These are phyloP conservation scores for Drosophila borborema DNA, from an alignment of 2,888 invertebrate genomes.

Conservation along the genomic window DNA sequence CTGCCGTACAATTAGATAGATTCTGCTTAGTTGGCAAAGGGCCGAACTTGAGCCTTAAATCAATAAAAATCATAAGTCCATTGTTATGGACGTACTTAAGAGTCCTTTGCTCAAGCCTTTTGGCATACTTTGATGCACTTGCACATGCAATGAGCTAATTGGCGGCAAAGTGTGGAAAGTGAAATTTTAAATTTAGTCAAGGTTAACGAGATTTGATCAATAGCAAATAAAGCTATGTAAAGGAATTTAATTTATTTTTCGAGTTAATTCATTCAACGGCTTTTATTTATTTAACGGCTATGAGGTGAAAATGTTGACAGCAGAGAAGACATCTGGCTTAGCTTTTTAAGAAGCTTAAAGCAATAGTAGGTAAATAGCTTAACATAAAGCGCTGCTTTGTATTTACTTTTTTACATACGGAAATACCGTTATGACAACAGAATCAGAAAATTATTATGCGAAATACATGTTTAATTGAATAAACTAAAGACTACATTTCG, in stretches of 20 bases:
- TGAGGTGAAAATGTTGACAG: background rate
- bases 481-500: background rate
- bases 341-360: background rate
- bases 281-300: background rate
- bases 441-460: too few relatives aligned
- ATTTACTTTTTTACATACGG: background rate
- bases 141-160: constrained; percentile 22
- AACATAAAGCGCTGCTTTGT: background rate
- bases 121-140: constrained; percentile 39
- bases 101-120: constrained; percentile 31
- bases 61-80: constrained; percentile 36
- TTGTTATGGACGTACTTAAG: constrained; percentile 12
- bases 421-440: too few relatives aligned
- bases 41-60: constrained; percentile 23
- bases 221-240: background rate
- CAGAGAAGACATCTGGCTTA: background rate
- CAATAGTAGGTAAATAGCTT: background rate
- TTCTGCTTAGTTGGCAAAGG: constrained; percentile 9
- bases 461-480: background rate
- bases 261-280: background rate
- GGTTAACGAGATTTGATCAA: constrained; percentile 13
- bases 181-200: constrained; percentile 28
- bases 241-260: background rate
- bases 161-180: constrained; percentile 17
- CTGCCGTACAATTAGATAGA: constrained; percentile 31